Evolutionary conservation across 2,113 vertebrate genomes (phyloP).

Genomic region (Siphamia tubifer): DNA sequence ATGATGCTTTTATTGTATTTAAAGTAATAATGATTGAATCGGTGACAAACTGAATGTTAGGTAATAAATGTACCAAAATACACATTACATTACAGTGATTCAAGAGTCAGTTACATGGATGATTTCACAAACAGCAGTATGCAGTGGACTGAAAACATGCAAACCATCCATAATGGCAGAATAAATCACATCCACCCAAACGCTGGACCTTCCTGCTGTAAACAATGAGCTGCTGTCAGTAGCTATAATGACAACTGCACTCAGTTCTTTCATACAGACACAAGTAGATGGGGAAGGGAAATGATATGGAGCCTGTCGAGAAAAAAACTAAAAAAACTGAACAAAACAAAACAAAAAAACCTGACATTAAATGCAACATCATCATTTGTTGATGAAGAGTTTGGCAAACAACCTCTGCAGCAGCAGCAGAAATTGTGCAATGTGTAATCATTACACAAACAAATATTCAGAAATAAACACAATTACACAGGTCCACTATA

Average conservation of each 20-base stretch:
- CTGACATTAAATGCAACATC: not conserved
- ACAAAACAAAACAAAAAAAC: no score
- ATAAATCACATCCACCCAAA: not conserved
- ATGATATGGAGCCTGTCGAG: not conserved
- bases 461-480: no score
- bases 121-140: not conserved
- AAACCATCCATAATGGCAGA: not conserved
- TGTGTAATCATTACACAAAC: not conserved
- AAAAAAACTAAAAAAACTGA: no score
- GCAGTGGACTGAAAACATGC: no score
- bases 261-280: not conserved
- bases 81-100: no score
- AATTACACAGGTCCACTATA: no score
- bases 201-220: not conserved
- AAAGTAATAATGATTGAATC: slow-evolving; percentile 33
- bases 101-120: not conserved
- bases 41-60: not conserved
- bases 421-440: not conserved
- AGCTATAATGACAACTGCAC: not conserved
- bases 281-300: not conserved
- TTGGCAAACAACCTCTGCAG: not conserved
- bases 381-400: not conserved
- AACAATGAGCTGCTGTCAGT: not conserved
- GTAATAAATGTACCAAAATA: not conserved
- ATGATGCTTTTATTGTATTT: not conserved